phyloP scores from a whole-genome alignment of 2,113 vertebrate genomes.

The Trinectes maculatus region DNA sequence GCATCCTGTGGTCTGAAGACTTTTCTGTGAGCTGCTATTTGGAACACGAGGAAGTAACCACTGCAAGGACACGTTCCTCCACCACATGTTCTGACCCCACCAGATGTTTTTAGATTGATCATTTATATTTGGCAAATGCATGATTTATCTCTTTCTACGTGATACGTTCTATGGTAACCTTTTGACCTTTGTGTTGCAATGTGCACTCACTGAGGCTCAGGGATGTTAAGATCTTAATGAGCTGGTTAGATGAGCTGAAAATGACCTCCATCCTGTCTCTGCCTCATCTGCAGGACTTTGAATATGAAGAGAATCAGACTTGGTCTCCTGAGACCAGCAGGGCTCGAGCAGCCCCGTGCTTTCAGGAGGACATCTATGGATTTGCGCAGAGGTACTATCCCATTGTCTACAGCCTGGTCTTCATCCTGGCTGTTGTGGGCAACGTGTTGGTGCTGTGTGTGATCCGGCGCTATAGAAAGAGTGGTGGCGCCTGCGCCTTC shows the following conservation, averaged over 20 bases:
- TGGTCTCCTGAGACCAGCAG: rapidly evolving
- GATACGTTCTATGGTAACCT: neutral
- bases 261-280: neutral
- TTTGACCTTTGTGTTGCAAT: neutral
- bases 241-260: neutral
- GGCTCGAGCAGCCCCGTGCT: constrained; percentile 52
- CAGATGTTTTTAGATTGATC: neutral
- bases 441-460: constrained; percentile 87
- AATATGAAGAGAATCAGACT: constrained; percentile 12
- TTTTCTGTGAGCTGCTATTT: no score
- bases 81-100: neutral
- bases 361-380: constrained; percentile 12
- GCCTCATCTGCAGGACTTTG: neutral
- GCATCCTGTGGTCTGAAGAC: neutral
- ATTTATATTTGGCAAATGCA: neutral
- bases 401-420: constrained; percentile 72
- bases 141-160: neutral
- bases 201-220: neutral
- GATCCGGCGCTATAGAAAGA: constrained; percentile 76
- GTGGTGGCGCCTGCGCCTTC: constrained; percentile 73
- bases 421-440: constrained; percentile 82
- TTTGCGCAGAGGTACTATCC: constrained; percentile 75
- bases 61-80: no score
- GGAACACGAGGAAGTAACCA: no score
- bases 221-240: neutral